Evolutionary conservation across 1,140 invertebrate species (phyloP).

Genomic region (Nymphalis io): DNA sequence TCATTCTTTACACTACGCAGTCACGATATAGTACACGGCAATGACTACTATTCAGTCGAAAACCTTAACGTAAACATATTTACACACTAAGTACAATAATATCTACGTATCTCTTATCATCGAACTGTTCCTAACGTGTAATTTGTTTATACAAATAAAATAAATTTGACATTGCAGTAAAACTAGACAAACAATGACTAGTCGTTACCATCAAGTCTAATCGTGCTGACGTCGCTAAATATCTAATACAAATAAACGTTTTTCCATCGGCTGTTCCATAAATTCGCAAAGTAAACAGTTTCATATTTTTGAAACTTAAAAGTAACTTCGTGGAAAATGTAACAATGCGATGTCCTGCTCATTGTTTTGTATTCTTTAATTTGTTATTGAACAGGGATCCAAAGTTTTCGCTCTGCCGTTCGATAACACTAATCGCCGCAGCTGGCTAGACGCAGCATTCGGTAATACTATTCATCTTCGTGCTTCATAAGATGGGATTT

Average conservation of each 20-base stretch:
- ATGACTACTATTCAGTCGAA: slow-evolving; percentile 32
- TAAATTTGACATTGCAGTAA: slow-evolving; percentile 16
- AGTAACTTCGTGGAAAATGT: too few relatives aligned
- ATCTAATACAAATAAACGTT: neutral
- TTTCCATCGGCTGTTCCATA: neutral
- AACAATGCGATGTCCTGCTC: too few relatives aligned
- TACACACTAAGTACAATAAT: slow-evolving; percentile 29
- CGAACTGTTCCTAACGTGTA: neutral
- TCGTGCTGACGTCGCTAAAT: neutral
- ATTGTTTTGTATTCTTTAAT: too few relatives aligned
- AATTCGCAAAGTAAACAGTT: neutral
- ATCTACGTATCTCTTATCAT: slow-evolving; percentile 14
- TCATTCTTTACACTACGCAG: neutral
- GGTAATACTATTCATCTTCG: neutral
- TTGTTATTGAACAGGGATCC: neutral
- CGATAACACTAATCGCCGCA: neutral
- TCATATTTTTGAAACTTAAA: neutral
- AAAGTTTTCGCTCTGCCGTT: neutral
- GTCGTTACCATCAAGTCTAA: slow-evolving; percentile 16
- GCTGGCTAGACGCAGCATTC: neutral
- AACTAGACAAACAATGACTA: slow-evolving; percentile 18
- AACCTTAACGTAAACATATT: slow-evolving; percentile 28
- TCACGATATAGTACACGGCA: slow-evolving; percentile 20
- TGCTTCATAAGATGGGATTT: neutral
- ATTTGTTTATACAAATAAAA: slow-evolving; percentile 16